Base-by-base conservation (phyloP, 1,140 invertebrate genomes). In the Steinernema feltiae region DNA sequence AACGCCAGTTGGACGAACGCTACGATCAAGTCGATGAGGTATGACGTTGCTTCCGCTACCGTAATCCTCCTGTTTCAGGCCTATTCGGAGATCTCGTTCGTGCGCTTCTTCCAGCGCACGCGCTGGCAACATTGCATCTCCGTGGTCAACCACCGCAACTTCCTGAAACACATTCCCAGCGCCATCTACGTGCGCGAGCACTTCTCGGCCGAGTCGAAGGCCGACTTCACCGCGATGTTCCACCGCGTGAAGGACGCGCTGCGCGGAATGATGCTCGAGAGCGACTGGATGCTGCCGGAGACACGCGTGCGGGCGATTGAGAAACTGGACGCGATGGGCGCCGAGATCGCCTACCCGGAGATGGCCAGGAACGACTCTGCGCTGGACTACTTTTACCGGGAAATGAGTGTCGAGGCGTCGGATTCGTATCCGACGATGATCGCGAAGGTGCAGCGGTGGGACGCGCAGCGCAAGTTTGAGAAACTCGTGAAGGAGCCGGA, bases 221-320 rank as follows among this genome's bases (percentile, higher is more conserved):
- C 86, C 30, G 86, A 84, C 69, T 30, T 75, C 21, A 1, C 30
- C 32, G 32, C 76, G 85, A 93, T 94, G 92, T 94, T 94, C 48
- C 90, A 91, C 73, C 92, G 91, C 0, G 92, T 94, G 69, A 87
- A 92, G 21, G 91, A 92, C 78, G 92, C 93, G 1, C 94, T 94
- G 83, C 92, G 92, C 78, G 92, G 94, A 82, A 87, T 93, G 0
- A 87, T 94, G 0, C 89, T 90, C 1, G 92, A 93, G 84, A 93
- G 93, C 87, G 89, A 92, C 77, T 94, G 93, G 93, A 94, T 94
- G 93, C 92, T 94, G 82, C 90, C 92, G 72, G 91, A 92, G 84
- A 94, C 93, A 0, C 88, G 92, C 79, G 88, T 90, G 0, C 92
- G 94, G 2, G 92, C 92, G 15, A 91, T 92, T 82, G 91, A 90